phyloP scores from a whole-genome alignment of 2,888 invertebrate species.

The Cryptocheilus praepositus region DNA sequence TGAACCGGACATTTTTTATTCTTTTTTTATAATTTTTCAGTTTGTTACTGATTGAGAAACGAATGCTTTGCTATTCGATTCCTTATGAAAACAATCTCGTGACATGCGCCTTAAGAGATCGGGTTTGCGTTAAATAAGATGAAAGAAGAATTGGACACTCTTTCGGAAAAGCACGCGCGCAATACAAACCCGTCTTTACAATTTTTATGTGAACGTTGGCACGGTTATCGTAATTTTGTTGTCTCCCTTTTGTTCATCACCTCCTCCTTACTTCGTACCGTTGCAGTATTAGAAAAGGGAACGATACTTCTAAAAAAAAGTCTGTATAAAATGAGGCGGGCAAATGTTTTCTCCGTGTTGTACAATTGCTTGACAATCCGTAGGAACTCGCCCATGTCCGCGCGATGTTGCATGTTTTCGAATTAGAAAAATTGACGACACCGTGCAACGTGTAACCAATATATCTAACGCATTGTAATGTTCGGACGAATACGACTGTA shows the following conservation, averaged over 20 bases:
- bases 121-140: conserved; percentile 49
- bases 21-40: neutral
- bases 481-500: too few species aligned
- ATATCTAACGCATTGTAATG: too few species aligned
- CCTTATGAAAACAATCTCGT: conserved; percentile 48
- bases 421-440: too few species aligned
- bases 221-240: neutral
- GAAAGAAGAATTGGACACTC: conserved; percentile 43
- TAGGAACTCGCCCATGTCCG: too few species aligned
- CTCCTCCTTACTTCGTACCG: neutral
- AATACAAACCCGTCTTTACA: conserved; percentile 55
- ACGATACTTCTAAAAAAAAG: conserved; percentile 11
- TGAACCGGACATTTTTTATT: conserved; percentile 54
- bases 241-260: neutral
- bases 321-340: neutral
- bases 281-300: neutral
- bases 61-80: conserved; percentile 46
- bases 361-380: too few species aligned
- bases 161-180: conserved; percentile 38
- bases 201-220: conserved; percentile 20
- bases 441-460: too few species aligned
- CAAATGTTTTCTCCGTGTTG: too few species aligned
- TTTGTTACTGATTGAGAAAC: conserved; percentile 51
- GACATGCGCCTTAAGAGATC: conserved; percentile 51
- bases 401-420: too few species aligned